Conservation (phyloP, 2,888 invertebrate species). For the Lasioglossum lativentre region DNA sequence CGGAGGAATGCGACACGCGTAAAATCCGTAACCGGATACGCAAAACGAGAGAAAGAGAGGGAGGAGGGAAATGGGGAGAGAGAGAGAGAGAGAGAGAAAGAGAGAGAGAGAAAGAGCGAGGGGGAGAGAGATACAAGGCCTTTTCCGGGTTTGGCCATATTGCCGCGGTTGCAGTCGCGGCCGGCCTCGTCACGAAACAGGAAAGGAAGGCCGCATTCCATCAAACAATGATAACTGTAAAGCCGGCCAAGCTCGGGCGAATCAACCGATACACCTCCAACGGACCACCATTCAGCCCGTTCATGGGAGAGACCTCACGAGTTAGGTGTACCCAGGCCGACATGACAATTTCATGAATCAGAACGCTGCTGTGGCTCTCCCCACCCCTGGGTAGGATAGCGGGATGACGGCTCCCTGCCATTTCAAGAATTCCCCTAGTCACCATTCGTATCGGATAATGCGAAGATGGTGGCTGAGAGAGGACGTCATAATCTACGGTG, state of each 20-base stretch:
- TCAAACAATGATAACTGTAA: constrained; percentile 76
- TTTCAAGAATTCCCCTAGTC: constrained; percentile 11
- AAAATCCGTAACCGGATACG: constrained; percentile 32
- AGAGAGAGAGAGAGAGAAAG: not conserved
- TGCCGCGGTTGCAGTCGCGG: constrained; percentile 17
- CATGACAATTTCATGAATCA: constrained; percentile 25
- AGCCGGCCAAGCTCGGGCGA: constrained; percentile 33
- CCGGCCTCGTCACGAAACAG: constrained; percentile 49
- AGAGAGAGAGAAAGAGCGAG: not conserved
- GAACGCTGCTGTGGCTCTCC: not conserved
- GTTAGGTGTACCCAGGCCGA: not conserved
- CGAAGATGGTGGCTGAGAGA: not conserved
- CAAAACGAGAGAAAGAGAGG: not conserved
- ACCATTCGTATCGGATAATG: not conserved
- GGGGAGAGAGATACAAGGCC: constrained; percentile 40
- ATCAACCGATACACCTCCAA: constrained; percentile 31
- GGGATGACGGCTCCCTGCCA: not conserved
- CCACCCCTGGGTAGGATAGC: not conserved
- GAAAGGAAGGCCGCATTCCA: constrained; percentile 75
- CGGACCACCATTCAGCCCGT: constrained; percentile 15
- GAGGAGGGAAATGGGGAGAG: not conserved
- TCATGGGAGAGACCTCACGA: constrained; percentile 26
- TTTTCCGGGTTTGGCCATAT: constrained; percentile 55
- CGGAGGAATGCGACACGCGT: constrained; percentile 44
- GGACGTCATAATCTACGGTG: not conserved